Evolutionary conservation across 2,113 vertebrate species (phyloP).

Genomic region (Nyctibius bracteatus): DNA sequence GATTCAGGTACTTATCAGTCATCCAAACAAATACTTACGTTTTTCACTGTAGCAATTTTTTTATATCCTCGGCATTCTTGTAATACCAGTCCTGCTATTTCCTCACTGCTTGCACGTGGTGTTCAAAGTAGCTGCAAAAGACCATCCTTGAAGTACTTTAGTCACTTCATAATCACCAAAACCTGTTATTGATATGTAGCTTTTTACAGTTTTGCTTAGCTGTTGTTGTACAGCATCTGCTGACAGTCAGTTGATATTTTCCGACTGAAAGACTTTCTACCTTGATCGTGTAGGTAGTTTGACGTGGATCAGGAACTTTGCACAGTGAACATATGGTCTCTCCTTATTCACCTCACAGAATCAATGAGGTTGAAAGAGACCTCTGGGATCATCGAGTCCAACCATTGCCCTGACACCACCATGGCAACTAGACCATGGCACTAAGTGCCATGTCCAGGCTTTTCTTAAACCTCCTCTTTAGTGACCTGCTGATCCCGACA

Average conservation of each 20-base stretch:
- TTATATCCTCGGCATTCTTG: not conserved
- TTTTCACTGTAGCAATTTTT: not conserved
- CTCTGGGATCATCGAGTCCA: too few relatives aligned
- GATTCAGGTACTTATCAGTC: not conserved
- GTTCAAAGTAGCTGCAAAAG: not conserved
- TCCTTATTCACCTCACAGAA: accelerated
- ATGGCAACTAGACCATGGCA: too few relatives aligned
- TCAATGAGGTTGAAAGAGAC: too few relatives aligned
- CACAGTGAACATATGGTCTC: not conserved
- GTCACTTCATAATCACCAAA: not conserved
- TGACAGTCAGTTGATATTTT: not conserved
- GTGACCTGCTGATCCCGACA: not conserved
- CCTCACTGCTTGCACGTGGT: not conserved
- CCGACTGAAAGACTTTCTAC: not conserved
- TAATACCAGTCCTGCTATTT: not conserved
- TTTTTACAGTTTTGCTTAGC: not conserved
- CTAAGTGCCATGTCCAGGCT: too few relatives aligned
- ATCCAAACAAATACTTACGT: not conserved
- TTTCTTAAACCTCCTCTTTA: not conserved
- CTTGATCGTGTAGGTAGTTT: not conserved
- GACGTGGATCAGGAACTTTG: not conserved
- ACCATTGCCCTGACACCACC: too few relatives aligned
- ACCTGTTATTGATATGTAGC: accelerated
- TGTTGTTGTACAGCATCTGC: not conserved
- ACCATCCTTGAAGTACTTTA: not conserved